Percentiles rank a stretch among this genome's conserved stretches.
Evolutionary conservation across 1,140 invertebrate species (phyloP).

Genomic region (Drosophila rhopaloa): DNA sequence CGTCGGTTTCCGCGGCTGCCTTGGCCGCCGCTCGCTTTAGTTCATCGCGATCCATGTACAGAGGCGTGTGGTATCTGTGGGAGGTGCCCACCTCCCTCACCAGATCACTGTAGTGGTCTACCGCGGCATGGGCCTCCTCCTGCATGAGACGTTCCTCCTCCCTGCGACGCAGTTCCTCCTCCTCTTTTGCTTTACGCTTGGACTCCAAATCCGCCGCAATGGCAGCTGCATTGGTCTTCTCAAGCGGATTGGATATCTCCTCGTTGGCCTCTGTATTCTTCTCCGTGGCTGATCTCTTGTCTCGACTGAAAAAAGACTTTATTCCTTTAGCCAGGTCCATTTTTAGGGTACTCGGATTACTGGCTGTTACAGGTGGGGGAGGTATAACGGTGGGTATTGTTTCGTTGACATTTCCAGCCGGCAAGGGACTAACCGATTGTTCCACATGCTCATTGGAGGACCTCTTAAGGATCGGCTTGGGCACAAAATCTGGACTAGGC

Average conservation of each 20-base stretch:
- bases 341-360: slow-evolving; percentile 33
- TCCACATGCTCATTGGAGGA: slow-evolving; percentile 84
- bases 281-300: slow-evolving; percentile 71
- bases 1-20: slow-evolving; percentile 61
- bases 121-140: slow-evolving; percentile 89
- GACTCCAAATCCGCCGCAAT: slow-evolving; percentile 67
- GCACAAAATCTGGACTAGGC: slow-evolving; percentile 88
- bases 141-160: slow-evolving; percentile 77
- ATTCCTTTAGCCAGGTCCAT: slow-evolving; percentile 77
- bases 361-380: background rate
- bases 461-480: slow-evolving; percentile 90
- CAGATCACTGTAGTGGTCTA: slow-evolving; percentile 92
- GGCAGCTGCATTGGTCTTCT: slow-evolving; percentile 70
- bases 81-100: slow-evolving; percentile 88
- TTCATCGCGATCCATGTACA: slow-evolving; percentile 88
- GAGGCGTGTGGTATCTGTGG: slow-evolving; percentile 85
- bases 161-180: slow-evolving; percentile 66
- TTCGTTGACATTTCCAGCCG: slow-evolving; percentile 40
- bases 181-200: slow-evolving; percentile 71
- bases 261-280: slow-evolving; percentile 78
- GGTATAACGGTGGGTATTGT: slow-evolving; percentile 44
- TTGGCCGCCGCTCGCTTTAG: slow-evolving; percentile 87
- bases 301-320: slow-evolving; percentile 80
- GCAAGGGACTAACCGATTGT: slow-evolving; percentile 25
- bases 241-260: slow-evolving; percentile 65